Evolutionary conservation across 2,113 vertebrate genomes (phyloP).

Genomic region (Lepus timidus): DNA sequence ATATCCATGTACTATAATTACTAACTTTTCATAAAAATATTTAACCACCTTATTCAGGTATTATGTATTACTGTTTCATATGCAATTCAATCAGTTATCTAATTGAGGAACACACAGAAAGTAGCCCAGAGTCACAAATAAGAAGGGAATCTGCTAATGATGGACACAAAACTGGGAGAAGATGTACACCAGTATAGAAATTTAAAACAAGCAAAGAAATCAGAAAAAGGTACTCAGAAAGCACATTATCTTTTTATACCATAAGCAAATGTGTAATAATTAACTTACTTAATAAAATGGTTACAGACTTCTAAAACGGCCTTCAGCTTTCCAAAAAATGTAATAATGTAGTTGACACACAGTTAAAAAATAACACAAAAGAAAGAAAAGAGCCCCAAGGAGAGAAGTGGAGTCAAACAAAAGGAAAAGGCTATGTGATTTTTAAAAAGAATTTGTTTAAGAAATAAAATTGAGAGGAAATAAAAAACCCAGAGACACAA

Average conservation of each 20-base stretch:
- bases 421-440: neutral
- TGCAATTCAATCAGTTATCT: neutral
- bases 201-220: constrained; percentile 57
- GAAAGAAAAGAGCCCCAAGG: neutral
- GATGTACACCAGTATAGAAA: neutral
- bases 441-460: constrained; percentile 27
- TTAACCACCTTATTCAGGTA: constrained; percentile 26
- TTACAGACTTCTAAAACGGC: neutral
- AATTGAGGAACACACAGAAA: constrained; percentile 47
- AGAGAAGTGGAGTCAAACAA: neutral
- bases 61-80: constrained; percentile 27
- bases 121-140: neutral
- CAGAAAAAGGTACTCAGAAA: constrained; percentile 36
- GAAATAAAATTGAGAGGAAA: constrained; percentile 36
- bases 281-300: constrained; percentile 43
- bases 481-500: neutral
- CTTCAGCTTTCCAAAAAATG: constrained; percentile 21
- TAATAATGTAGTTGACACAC: neutral
- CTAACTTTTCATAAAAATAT: constrained; percentile 46
- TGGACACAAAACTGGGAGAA: neutral
- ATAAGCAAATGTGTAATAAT: neutral
- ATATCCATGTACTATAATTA: constrained; percentile 7
- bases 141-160: constrained; percentile 19
- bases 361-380: neutral
- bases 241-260: neutral